A percentile compares a stretch with the other conserved stretches of the same genome.
Evolutionary conservation across 2,888 invertebrate species (phyloP).

Genomic region (Slavum lentiscoides): DNA sequence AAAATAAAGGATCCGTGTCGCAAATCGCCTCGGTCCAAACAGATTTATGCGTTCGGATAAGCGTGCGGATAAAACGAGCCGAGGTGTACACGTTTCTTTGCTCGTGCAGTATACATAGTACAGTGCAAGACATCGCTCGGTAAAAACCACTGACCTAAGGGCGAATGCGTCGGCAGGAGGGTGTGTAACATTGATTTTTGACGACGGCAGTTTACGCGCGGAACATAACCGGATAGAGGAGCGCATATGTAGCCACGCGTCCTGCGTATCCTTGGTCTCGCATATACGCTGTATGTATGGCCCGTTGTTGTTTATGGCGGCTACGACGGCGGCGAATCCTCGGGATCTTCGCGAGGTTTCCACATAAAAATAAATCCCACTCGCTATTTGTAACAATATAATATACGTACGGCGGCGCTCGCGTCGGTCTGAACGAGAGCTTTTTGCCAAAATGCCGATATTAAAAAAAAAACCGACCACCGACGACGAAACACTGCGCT

Average conservation of each 20-base stretch:
- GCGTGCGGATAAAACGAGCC: neutral
- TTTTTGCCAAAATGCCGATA: conserved; percentile 46
- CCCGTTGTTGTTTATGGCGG: conserved; percentile 40
- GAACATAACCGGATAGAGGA: neutral
- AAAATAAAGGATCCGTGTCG: conserved; percentile 19
- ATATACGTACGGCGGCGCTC: neutral
- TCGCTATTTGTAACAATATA: conserved; percentile 38
- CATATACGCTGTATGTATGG: neutral
- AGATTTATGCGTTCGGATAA: neutral
- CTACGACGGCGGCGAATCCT: neutral
- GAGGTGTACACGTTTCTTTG: neutral
- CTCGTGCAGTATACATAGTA: too few relatives aligned
- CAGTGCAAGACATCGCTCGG: neutral
- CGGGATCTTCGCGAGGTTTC: conserved; percentile 21
- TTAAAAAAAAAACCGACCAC: conserved; percentile 40
- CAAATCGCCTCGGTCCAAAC: too few relatives aligned
- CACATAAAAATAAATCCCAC: conserved; percentile 47
- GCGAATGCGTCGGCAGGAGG: too few relatives aligned
- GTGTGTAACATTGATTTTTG: conserved; percentile 40
- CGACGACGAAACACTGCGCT: conserved; percentile 21
- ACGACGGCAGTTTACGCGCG: conserved; percentile 19
- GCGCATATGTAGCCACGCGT: neutral
- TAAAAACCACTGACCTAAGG: neutral
- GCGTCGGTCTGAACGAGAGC: conserved; percentile 2
- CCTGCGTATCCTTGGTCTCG: neutral